Conservation (phyloP, 2,888 invertebrate genomes). For the Phortica okadai region DNA sequence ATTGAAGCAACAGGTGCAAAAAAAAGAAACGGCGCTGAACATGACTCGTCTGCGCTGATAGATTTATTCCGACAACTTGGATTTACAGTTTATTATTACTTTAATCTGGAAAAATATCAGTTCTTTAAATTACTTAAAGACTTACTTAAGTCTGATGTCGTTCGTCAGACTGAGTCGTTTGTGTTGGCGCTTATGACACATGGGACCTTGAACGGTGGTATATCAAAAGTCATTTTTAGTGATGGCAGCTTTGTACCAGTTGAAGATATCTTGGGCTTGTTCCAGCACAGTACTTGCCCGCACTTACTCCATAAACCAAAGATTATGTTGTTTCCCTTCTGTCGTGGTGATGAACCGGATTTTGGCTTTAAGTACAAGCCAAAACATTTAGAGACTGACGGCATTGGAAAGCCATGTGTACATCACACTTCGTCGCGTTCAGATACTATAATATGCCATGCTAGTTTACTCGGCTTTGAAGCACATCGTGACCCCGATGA, state of each 20-base stretch:
- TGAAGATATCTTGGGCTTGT: slow-evolving; percentile 79
- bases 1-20: slow-evolving; percentile 77
- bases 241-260: slow-evolving; percentile 79
- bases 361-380: slow-evolving; percentile 54
- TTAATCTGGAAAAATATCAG: slow-evolving; percentile 69
- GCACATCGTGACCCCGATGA: slow-evolving; percentile 79
- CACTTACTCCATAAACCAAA: slow-evolving; percentile 81
- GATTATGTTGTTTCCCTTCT: slow-evolving; percentile 85
- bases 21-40: slow-evolving; percentile 80
- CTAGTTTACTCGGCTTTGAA: slow-evolving; percentile 79
- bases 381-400: slow-evolving; percentile 44
- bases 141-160: slow-evolving; percentile 76
- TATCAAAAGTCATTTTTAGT: slow-evolving; percentile 80
- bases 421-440: slow-evolving; percentile 75
- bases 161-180: slow-evolving; percentile 79
- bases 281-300: slow-evolving; percentile 79
- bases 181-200: slow-evolving; percentile 83
- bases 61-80: slow-evolving; percentile 81
- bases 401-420: slow-evolving; percentile 31
- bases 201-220: slow-evolving; percentile 77
- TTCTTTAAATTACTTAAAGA: slow-evolving; percentile 76
- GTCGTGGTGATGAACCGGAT: slow-evolving; percentile 77
- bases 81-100: slow-evolving; percentile 75
- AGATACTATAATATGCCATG: slow-evolving; percentile 82
- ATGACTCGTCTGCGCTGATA: slow-evolving; percentile 79